Conservation (phyloP, 2,797 vertebrate species). For the Darevskia nairensis region DNA sequence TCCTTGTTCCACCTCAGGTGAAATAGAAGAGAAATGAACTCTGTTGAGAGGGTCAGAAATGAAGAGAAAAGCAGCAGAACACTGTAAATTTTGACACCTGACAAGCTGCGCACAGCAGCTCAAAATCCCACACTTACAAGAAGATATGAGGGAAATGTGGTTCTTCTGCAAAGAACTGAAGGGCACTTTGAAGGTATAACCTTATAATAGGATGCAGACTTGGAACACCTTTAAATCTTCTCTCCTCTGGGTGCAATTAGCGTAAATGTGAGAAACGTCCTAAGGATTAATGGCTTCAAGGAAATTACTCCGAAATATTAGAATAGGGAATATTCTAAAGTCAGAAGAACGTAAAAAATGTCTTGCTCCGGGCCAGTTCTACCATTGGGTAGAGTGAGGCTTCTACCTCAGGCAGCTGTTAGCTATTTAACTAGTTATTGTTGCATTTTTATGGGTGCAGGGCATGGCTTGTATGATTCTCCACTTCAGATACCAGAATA, state of each 20-base stretch:
- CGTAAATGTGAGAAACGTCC: constrained; percentile 4
- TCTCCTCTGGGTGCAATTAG: constrained; percentile 18
- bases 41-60: background rate
- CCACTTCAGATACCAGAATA: no score
- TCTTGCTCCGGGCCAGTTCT: background rate
- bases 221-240: background rate
- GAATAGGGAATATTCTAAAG: background rate
- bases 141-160: background rate
- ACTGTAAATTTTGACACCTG: background rate
- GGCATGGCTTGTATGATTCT: no score
- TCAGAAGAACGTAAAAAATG: background rate
- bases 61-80: background rate
- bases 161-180: constrained; percentile 1
- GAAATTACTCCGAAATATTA: background rate
- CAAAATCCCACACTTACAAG: background rate
- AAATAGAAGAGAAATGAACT: constrained; percentile 16
- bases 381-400: no score
- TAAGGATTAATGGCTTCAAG: background rate
- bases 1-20: background rate
- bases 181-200: background rate
- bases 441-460: no score
- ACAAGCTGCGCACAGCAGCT: background rate
- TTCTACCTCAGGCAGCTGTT: no score
- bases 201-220: background rate
- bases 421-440: no score